A percentile compares a stretch with the other conserved stretches of the same genome.
phyloP scores from a whole-genome alignment of 2,113 vertebrate genomes.

The Trachemys scripta region DNA sequence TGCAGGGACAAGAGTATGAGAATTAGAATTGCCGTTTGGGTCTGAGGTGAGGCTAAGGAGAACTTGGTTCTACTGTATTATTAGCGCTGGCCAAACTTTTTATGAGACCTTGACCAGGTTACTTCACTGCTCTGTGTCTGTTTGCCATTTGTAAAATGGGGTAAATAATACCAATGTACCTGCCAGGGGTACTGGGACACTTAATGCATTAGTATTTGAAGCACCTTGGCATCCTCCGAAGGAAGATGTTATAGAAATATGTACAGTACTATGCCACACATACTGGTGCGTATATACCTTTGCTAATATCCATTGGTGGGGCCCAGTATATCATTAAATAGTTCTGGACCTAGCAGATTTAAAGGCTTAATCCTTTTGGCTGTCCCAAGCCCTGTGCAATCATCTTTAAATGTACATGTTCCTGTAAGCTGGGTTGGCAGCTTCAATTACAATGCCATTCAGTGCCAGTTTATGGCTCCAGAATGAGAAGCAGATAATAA shows the following conservation, averaged over 20 bases:
- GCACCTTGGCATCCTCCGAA: not conserved
- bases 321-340: fast-evolving
- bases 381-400: not conserved
- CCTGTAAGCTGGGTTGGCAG: not conserved
- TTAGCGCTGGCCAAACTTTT: not conserved
- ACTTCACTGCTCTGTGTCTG: not conserved
- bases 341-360: not conserved
- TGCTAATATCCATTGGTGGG: not conserved
- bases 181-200: not conserved
- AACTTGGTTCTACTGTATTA: not conserved
- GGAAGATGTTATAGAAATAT: not conserved
- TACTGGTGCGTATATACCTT: not conserved
- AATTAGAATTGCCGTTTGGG: too few species aligned
- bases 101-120: not conserved
- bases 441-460: not conserved
- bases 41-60: not conserved
- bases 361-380: not conserved
- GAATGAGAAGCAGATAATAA: not conserved
- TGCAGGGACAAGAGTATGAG: not conserved
- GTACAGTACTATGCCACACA: not conserved
- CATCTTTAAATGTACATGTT: not conserved
- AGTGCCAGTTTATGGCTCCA: not conserved
- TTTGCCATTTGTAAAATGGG: not conserved
- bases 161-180: too few species aligned
- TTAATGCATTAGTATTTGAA: not conserved